Evolutionary conservation across 2,888 invertebrate species (phyloP).

Genomic region (Malacosoma neustria): DNA sequence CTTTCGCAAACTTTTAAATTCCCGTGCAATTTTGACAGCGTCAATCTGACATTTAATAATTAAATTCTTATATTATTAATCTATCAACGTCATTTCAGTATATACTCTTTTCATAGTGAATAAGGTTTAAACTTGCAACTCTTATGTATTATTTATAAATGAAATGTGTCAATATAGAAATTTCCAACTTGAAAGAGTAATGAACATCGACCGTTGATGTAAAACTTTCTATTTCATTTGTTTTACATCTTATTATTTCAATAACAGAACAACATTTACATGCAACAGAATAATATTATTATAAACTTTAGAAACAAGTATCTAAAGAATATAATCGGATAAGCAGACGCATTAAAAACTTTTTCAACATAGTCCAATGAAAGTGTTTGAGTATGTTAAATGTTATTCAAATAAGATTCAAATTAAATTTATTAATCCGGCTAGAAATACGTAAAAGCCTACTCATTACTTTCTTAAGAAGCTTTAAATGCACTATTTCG

Average conservation of each 20-base stretch:
- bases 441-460: too few species aligned
- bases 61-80: constrained; percentile 1
- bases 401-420: constrained; percentile 8
- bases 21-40: constrained; percentile 21
- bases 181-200: constrained; percentile 28
- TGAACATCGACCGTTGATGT: constrained; percentile 25
- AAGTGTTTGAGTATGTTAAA: too few species aligned
- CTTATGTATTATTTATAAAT: neutral
- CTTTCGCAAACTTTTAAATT: constrained; percentile 2
- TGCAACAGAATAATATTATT: neutral
- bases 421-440: too few species aligned
- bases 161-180: constrained; percentile 16
- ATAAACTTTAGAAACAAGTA: too few species aligned
- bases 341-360: too few species aligned
- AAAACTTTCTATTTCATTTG: constrained; percentile 47
- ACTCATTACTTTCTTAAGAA: too few species aligned
- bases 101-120: neutral
- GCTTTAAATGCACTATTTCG: too few species aligned
- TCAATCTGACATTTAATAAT: constrained; percentile 14
- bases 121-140: constrained; percentile 1
- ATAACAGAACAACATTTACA: constrained; percentile 12
- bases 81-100: neutral
- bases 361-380: too few species aligned
- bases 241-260: constrained; percentile 23
- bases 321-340: too few species aligned